Percentiles rank a stretch among this genome's conserved stretches.
Evolutionary conservation across 2,113 vertebrate species (phyloP).

Genomic region (Tetrax tetrax): DNA sequence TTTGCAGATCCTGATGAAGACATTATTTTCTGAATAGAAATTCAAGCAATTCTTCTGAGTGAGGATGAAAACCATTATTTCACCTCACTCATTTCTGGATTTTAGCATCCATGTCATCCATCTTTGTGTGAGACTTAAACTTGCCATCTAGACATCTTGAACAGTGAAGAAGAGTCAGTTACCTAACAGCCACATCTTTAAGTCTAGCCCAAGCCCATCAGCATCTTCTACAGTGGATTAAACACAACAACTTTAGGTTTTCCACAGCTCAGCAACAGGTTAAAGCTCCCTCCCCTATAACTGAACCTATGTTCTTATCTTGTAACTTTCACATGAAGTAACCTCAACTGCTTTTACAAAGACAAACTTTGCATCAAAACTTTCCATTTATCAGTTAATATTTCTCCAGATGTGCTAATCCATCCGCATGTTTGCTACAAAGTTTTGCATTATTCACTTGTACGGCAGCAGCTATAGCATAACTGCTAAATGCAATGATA

Average conservation of each 20-base stretch:
- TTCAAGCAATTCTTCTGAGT: neutral
- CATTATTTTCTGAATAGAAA: neutral
- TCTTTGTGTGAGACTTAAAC: neutral
- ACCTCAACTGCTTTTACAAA: neutral
- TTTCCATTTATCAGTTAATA: neutral
- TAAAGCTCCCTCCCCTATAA: neutral
- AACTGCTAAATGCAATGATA: neutral
- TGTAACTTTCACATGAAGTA: neutral
- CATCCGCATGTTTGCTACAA: neutral
- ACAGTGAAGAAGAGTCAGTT: neutral
- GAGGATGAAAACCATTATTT: neutral
- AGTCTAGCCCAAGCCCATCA: neutral
- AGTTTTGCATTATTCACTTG: neutral
- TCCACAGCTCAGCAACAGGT: neutral
- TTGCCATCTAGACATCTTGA: neutral
- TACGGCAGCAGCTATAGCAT: neutral
- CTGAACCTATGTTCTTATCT: neutral
- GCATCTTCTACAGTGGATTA: neutral
- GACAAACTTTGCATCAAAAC: neutral
- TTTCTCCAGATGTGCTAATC: neutral
- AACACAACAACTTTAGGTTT: neutral
- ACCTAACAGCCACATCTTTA: neutral
- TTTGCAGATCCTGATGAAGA: neutral
- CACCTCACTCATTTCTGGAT: neutral
- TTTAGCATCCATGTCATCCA: neutral